Evolutionary conservation across 2,797 vertebrate genomes (phyloP), one percentile per base, ranked within the genome.

Genomic region (Sternotherus odoratus): DNA sequence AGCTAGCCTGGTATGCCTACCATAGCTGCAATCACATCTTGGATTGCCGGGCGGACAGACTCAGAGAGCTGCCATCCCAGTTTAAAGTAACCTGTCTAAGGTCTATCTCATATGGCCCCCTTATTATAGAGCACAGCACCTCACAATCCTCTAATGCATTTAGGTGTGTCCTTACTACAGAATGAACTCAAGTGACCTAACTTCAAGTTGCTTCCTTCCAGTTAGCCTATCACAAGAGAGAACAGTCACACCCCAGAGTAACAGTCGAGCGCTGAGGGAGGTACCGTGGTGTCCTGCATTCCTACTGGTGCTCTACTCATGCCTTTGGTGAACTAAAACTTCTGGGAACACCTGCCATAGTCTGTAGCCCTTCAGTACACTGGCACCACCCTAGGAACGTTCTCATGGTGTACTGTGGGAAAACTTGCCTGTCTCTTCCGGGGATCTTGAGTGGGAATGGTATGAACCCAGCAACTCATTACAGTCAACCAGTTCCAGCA

Each of bases 31-130:
- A 36, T n/a, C n/a, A n/a, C 16, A 19, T n/a, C 60, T 63, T n/a
- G 60, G 33, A 63, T 8, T 63, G 60, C 60, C n/a, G 60, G 17
- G 60, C 33, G 36, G 60, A 66, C 60, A 36, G 8, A 36, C 33
- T 33, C 33, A 21, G 85, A 89, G 74, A 93, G 90, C 60, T 95
- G 88, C 69, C 83, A 77, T 82, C 66, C 15, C 83, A 83, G 54
- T 39, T 66, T 85, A 77, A 90, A 91, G 77, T 4, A 16, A 82
- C 56, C 87, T 91, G 51, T 89, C 92, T 92, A 83, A 96, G 91
- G 72, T 63, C 89, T 79, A 85, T 39, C 66, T 72, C 36, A 13
- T 89, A 83, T 72, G 86, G 56, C 39, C 69, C 86, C 87, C 85
- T 56, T 92, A 74, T 90, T 95, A 81, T 51, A 63, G 66, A 72